Conservation (phyloP, 1,140 invertebrate genomes). For the Drosophila willistoni region DNA sequence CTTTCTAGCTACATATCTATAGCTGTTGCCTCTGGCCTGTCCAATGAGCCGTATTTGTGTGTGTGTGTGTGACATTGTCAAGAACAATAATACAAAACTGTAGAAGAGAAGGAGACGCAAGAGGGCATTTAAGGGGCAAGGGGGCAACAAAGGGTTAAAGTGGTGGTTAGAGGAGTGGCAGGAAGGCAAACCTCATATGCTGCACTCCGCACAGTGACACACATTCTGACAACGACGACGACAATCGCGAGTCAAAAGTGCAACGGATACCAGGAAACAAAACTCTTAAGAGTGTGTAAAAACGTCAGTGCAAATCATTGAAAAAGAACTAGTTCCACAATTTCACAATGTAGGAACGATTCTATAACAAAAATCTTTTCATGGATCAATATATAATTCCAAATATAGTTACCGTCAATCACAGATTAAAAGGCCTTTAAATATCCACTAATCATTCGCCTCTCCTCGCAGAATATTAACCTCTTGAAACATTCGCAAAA, state of each 20-base stretch:
- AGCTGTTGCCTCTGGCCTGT: neutral
- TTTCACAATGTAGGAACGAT: too few species aligned
- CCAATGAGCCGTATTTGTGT: slow-evolving; percentile 30
- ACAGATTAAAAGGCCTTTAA: too few species aligned
- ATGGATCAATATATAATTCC: too few species aligned
- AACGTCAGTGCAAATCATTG: neutral
- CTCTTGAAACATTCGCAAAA: too few species aligned
- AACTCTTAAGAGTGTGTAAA: slow-evolving; percentile 9
- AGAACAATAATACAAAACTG: slow-evolving; percentile 29
- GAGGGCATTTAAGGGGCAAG: neutral
- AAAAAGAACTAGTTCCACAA: slow-evolving; percentile 19
- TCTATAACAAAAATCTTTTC: too few species aligned
- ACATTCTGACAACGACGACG: slow-evolving; percentile 23
- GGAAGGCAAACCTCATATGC: neutral
- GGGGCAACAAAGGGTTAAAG: neutral
- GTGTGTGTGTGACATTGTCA: slow-evolving; percentile 44
- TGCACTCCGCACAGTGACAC: slow-evolving; percentile 29
- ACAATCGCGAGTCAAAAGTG: slow-evolving; percentile 32
- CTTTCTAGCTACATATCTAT: neutral
- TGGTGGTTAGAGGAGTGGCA: slow-evolving; percentile 2
- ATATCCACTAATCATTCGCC: too few species aligned
- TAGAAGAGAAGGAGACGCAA: slow-evolving; percentile 19
- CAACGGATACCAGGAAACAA: slow-evolving; percentile 34
- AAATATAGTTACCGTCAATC: too few species aligned
- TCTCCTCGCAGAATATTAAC: too few species aligned